phyloP scores from a whole-genome alignment of 1,140 invertebrate genomes.

The Euura saliciscinereae region DNA sequence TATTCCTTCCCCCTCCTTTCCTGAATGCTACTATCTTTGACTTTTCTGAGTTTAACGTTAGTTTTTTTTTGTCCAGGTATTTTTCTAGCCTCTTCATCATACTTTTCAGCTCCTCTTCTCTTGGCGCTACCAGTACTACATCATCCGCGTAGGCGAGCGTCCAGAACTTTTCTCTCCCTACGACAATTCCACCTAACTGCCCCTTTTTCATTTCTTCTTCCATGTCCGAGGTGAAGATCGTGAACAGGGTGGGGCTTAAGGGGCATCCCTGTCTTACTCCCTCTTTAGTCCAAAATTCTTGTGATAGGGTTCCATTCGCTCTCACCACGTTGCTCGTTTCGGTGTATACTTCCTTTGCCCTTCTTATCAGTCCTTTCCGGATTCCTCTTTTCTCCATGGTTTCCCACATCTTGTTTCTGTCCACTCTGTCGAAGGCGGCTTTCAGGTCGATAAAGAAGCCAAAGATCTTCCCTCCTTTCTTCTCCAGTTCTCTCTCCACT shows the following conservation, averaged over 20 bases:
- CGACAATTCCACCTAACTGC: background rate
- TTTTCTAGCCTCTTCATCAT: background rate
- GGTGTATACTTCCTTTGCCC: slow-evolving; percentile 15
- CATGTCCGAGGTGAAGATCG: slow-evolving; percentile 10
- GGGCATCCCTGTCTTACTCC: slow-evolving; percentile 16
- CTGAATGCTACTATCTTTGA: background rate
- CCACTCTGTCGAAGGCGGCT: slow-evolving; percentile 13
- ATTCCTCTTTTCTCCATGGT: slow-evolving; percentile 16
- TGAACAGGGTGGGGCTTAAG: slow-evolving; percentile 2
- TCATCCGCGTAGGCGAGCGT: background rate
- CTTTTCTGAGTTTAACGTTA: background rate
- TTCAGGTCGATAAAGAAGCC: slow-evolving; percentile 12
- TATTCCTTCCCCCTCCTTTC: slow-evolving; percentile 3
- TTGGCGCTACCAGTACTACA: background rate
- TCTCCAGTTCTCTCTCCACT: background rate
- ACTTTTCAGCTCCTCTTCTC: slow-evolving; percentile 9
- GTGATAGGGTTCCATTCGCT: slow-evolving; percentile 1
- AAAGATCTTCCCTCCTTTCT: slow-evolving; percentile 12
- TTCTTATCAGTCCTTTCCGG: slow-evolving; percentile 14
- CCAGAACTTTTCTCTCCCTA: slow-evolving; percentile 9
- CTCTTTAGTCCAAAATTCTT: background rate
- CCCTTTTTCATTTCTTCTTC: slow-evolving; percentile 11
- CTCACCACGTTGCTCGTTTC: slow-evolving; percentile 15
- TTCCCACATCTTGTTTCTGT: slow-evolving; percentile 20
- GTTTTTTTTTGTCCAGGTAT: background rate